phyloP scores from a whole-genome alignment of 2,888 invertebrate genomes.

The Timandra comae region DNA sequence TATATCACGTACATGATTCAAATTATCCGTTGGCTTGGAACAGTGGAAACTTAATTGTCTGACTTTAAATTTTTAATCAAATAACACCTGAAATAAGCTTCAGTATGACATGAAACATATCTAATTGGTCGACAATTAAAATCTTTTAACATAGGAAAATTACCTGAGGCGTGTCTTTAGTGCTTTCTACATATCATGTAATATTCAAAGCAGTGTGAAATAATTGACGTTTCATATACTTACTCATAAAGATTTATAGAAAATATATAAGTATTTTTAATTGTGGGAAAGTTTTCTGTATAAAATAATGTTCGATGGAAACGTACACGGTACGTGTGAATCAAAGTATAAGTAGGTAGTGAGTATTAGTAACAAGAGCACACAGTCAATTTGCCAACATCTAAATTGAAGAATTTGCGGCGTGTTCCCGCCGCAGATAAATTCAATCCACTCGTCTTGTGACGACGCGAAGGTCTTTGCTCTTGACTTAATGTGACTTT shows the following conservation, averaged over 20 bases:
- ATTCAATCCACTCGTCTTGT: constrained; percentile 38
- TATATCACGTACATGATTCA: constrained; percentile 40
- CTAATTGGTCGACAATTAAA: constrained; percentile 53
- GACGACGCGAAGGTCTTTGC: constrained; percentile 41
- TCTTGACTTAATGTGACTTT: constrained; percentile 70
- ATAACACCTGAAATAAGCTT: constrained; percentile 74
- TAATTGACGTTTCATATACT: no score
- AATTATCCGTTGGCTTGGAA: constrained; percentile 42
- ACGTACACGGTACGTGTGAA: neutral
- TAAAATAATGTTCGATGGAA: no score
- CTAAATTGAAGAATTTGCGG: constrained; percentile 12
- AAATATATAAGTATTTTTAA: no score
- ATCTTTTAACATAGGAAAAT: constrained; percentile 32
- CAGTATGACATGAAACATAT: constrained; percentile 35
- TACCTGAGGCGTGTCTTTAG: constrained; percentile 30
- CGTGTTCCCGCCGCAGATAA: constrained; percentile 35
- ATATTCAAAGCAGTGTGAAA: no score
- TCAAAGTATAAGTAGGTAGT: no score
- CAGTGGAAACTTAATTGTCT: constrained; percentile 52
- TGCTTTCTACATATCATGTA: constrained; percentile 9
- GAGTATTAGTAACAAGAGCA: no score
- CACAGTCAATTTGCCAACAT: constrained; percentile 10
- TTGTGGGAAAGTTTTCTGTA: no score
- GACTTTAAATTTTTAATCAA: constrained; percentile 63
- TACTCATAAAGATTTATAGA: no score